Base-by-base conservation (phyloP, 2,888 invertebrate genomes). In the Andricus curvator region DNA sequence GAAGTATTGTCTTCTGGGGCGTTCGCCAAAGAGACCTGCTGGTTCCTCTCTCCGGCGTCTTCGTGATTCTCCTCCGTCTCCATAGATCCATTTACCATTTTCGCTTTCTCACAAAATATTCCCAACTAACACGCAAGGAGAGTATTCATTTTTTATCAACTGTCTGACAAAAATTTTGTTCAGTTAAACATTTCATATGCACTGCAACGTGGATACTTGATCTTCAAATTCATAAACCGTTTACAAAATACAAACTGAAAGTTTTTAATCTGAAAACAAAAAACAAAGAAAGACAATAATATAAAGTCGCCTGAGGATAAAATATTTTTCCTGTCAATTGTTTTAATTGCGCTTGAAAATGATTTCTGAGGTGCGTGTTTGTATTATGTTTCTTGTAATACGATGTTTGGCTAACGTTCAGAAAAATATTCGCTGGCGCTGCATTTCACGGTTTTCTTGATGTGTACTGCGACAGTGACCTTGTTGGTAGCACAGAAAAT, bases 71-170 rank as follows among this genome's bases (percentile, higher is more conserved):
- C 80, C 78, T 85, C 87, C 82, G 78, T 79, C 48, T 85, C 85
- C 83, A 83, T 80, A 67, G 87, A 84, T 84, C 86, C 88, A 83
- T 89, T 86, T 48, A 87, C 85, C 88, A 88, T 88, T 51, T 81
- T 85, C 77, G 85, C 13, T 78, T 62, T 77, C 29, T 80, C 81
- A 66, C 78, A 22, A 77, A 79, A 79, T 77, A 56, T 62, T 67
- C 6, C 29, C 56, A 33, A 56, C 74, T 56, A 74, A 56, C 29
- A 56, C 11, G 33, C 13, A 29, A 29, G 5, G 13, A 74, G 29
- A 74, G 11, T 56, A n/a, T 56, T 74, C 22, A n/a, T 56, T 56
- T 33, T 37, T 33, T n/a, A 51, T 13, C 44, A 2, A 29, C 33
- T n/a, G 15, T n/a, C 56, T 13, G n/a, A 22, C 13, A 11, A 74